Conservation (phyloP, 2,113 vertebrate species). For the Noturus placidus region DNA sequence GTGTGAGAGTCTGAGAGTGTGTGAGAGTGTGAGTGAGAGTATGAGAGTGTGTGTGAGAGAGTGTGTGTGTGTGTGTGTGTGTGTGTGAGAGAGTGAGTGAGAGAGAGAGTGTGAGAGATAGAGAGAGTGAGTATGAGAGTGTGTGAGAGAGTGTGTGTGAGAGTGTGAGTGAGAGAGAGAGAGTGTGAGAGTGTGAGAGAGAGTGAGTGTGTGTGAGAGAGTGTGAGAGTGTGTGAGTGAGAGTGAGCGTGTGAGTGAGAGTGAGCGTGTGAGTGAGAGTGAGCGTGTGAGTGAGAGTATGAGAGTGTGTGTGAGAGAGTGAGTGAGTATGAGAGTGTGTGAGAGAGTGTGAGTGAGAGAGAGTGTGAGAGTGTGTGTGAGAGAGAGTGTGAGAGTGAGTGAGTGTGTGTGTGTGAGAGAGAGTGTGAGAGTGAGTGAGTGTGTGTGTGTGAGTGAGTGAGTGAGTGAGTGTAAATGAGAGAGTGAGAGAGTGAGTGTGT, state of each 20-base stretch:
- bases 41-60: neutral
- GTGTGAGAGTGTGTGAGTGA: neutral
- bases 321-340: neutral
- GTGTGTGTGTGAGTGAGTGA: neutral
- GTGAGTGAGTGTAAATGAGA: too few relatives aligned
- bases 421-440: neutral
- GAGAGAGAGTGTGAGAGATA: constrained; percentile 60
- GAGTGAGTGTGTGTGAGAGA: too few relatives aligned
- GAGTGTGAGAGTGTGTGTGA: too few relatives aligned
- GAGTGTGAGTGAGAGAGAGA: constrained; percentile 50
- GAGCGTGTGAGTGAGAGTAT: neutral
- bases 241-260: neutral
- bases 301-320: too few relatives aligned
- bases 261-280: constrained; percentile 43
- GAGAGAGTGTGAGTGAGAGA: neutral
- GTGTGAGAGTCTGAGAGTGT: neutral
- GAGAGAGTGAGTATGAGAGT: neutral
- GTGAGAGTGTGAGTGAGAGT: neutral
- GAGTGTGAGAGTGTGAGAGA: neutral
- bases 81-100: neutral
- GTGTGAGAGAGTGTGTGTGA: neutral
- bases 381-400: neutral
- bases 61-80: neutral
- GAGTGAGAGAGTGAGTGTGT: neutral
- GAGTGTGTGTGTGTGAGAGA: neutral